Evolutionary conservation across 2,888 invertebrate species (phyloP).

Genomic region (Dione juno): DNA sequence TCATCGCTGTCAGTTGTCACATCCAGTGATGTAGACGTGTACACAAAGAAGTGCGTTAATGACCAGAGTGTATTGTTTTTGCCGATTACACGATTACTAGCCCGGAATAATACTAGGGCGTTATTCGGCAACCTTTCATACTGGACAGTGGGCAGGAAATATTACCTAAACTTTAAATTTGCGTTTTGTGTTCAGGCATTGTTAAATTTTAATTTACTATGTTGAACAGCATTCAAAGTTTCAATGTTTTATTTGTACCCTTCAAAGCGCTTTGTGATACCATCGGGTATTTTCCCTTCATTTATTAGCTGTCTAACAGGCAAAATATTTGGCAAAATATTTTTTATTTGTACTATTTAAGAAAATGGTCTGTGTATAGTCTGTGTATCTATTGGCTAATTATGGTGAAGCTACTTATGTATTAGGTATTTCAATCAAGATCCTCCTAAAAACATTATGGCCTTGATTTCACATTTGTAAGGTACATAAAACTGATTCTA

Average conservation of each 20-base stretch:
- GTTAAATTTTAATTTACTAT: not conserved
- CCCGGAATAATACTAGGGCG: constrained; percentile 71
- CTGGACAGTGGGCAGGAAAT: constrained; percentile 37
- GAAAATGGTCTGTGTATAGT: too few relatives aligned
- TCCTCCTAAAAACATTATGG: too few relatives aligned
- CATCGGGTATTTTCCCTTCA: too few relatives aligned
- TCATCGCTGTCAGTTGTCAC: constrained; percentile 50
- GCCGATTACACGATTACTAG: constrained; percentile 75
- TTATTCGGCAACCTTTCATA: constrained; percentile 52
- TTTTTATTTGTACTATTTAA: too few relatives aligned
- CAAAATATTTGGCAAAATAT: too few relatives aligned
- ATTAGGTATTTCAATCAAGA: too few relatives aligned
- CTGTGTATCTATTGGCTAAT: too few relatives aligned
- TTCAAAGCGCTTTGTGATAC: too few relatives aligned
- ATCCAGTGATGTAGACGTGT: constrained; percentile 50
- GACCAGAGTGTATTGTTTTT: constrained; percentile 71
- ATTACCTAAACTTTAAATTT: not conserved
- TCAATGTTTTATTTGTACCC: too few relatives aligned
- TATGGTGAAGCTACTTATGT: too few relatives aligned
- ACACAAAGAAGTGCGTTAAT: constrained; percentile 57
- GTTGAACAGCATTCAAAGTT: too few relatives aligned
- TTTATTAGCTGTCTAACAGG: too few relatives aligned
- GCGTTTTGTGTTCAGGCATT: not conserved
- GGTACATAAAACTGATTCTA: not conserved
- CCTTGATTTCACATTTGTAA: not conserved